Conservation (phyloP, 2,797 vertebrate genomes). For the Syncerus caffer region DNA sequence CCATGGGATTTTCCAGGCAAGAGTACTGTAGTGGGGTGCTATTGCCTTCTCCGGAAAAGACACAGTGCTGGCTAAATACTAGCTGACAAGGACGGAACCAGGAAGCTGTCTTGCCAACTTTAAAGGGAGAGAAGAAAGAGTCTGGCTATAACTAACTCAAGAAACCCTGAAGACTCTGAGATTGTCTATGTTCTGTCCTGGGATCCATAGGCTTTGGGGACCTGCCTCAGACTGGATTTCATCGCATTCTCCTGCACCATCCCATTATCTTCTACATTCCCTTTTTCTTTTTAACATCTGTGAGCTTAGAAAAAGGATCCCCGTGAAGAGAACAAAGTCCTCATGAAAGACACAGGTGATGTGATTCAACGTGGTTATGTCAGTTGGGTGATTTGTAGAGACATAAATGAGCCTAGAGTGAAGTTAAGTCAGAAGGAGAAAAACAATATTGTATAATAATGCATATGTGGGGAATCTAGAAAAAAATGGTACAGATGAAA, state of each 20-base stretch:
- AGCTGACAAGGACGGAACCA: not conserved
- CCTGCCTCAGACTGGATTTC: not conserved
- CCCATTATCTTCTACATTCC: accelerated
- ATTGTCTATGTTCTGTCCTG: not conserved
- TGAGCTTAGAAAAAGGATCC: not conserved
- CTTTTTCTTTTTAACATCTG: not conserved
- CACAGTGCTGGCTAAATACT: not conserved
- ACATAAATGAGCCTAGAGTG: not conserved
- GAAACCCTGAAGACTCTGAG: not conserved
- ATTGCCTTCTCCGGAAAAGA: not conserved
- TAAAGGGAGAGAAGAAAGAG: not conserved
- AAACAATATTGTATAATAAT: not conserved
- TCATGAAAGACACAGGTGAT: not conserved
- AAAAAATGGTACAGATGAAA: not conserved
- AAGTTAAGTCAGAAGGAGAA: not conserved
- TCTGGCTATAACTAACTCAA: not conserved
- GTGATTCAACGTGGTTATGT: not conserved
- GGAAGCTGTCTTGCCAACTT: not conserved
- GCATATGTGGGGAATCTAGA: not conserved
- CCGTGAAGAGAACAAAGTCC: not conserved
- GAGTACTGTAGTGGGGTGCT: too few relatives aligned
- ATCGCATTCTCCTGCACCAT: accelerated
- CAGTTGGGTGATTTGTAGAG: not conserved
- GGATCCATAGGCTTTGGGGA: accelerated
- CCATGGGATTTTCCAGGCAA: too few relatives aligned